A percentile compares a stretch with the other conserved stretches of the same genome.
Evolutionary conservation across 2,113 vertebrate genomes (phyloP).

Genomic region (Aspiorhynchus laticeps): DNA sequence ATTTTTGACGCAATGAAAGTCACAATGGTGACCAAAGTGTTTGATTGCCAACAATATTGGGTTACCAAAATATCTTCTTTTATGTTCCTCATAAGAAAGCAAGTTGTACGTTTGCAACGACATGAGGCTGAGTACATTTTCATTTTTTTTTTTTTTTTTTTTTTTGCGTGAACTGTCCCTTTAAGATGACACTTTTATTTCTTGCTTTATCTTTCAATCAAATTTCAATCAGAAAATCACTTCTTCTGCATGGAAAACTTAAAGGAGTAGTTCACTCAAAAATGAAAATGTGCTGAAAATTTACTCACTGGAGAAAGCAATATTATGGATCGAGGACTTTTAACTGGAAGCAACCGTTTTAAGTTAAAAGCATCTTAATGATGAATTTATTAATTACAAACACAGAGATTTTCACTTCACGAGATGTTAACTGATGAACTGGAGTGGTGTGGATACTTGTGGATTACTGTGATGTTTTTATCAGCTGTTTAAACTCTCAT

Average conservation of each 20-base stretch:
- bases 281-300: not conserved
- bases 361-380: not conserved
- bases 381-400: too few relatives aligned
- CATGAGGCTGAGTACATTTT: not conserved
- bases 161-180: not conserved
- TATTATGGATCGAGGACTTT: not conserved
- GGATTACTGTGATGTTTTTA: too few relatives aligned
- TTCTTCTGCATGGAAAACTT: not conserved
- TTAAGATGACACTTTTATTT: not conserved
- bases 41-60: not conserved
- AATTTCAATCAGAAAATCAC: not conserved
- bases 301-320: too few relatives aligned
- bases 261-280: not conserved
- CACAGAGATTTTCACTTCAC: too few relatives aligned
- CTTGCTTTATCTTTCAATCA: not conserved
- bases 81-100: not conserved
- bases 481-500: not conserved
- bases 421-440: too few relatives aligned
- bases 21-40: not conserved
- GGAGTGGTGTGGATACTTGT: too few relatives aligned
- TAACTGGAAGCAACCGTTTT: not conserved
- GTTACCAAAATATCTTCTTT: not conserved
- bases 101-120: not conserved
- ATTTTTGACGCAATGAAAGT: not conserved
- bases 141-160: too few relatives aligned